Percentiles rank a stretch among this genome's conserved stretches.
These are phyloP conservation scores for Euwallacea fornicatus DNA, from an alignment of 1,140 invertebrate genomes.

Conservation along the genomic window DNA sequence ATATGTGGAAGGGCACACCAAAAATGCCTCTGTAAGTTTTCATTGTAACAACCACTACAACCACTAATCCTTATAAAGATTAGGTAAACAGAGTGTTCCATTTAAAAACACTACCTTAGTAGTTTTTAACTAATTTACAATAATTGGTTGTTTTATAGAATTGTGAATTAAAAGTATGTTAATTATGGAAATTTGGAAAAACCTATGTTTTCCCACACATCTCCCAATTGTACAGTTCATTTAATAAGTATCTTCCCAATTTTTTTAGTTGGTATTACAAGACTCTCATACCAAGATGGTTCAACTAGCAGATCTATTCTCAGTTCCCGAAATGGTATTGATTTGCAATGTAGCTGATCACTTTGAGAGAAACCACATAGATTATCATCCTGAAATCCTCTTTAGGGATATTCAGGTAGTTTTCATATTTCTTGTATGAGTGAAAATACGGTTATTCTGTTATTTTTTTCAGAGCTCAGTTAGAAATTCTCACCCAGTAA, in stretches of 20 bases:
- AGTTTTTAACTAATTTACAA: no score
- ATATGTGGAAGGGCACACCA: slow-evolving; percentile 70
- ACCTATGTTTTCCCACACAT: slow-evolving; percentile 13
- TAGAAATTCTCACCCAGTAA: slow-evolving; percentile 84
- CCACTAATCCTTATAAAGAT: not conserved
- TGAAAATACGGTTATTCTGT: not conserved
- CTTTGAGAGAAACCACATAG: slow-evolving; percentile 85
- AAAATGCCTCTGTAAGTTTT: slow-evolving; percentile 45
- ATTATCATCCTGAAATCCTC: slow-evolving; percentile 93
- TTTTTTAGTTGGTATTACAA: slow-evolving; percentile 57
- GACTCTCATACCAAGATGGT: slow-evolving; percentile 81
- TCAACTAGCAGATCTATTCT: slow-evolving; percentile 95
- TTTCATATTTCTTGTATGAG: not conserved
- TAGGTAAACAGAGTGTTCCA: no score
- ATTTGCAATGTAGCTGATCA: slow-evolving; percentile 92
- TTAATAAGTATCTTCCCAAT: slow-evolving; percentile 18
- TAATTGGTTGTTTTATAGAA: no score
- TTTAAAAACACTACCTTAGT: no score
- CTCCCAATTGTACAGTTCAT: slow-evolving; percentile 4
- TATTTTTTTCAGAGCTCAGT: slow-evolving; percentile 76
- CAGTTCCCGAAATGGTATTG: slow-evolving; percentile 92
- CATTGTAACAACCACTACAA: not conserved
- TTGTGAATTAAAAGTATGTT: no score
- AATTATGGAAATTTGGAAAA: not conserved
- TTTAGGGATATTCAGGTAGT: slow-evolving; percentile 91